Conservation (phyloP, 2,797 vertebrate genomes). For the Coluber constrictor region DNA sequence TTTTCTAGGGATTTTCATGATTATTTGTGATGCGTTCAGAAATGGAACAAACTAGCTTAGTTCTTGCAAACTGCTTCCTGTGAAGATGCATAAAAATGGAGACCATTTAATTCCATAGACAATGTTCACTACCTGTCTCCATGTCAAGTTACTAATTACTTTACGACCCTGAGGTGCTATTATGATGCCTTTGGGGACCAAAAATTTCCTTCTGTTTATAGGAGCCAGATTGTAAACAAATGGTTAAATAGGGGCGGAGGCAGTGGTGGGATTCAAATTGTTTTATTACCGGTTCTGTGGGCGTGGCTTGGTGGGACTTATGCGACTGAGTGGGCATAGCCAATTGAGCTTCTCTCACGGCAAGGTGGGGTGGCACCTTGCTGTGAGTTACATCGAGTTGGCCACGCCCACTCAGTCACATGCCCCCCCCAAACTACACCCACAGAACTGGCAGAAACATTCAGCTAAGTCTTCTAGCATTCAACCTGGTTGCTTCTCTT, state of each 20-base stretch:
- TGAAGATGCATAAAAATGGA: slow-evolving; percentile 6
- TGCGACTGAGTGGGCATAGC: too few relatives aligned
- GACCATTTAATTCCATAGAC: background rate
- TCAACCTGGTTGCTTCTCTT: too few relatives aligned
- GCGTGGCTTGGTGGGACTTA: too few relatives aligned
- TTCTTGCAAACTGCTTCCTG: background rate
- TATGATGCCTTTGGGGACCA: background rate
- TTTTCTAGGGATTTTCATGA: background rate
- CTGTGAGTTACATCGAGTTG: too few relatives aligned
- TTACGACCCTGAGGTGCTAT: background rate
- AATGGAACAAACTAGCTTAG: background rate
- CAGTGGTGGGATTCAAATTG: too few relatives aligned
- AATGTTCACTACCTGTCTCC: background rate
- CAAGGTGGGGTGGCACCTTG: too few relatives aligned
- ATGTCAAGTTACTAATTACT: background rate
- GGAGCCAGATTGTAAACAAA: background rate
- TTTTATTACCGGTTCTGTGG: too few relatives aligned
- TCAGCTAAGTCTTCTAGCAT: too few relatives aligned
- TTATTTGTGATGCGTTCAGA: background rate
- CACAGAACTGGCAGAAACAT: too few relatives aligned
- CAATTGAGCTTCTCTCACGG: too few relatives aligned
- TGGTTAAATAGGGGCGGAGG: background rate
- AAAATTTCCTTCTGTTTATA: background rate
- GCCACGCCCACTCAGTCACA: too few relatives aligned
- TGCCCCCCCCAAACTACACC: too few relatives aligned